Conservation (phyloP, 2,113 vertebrate genomes). For the Xiphias gladius region DNA sequence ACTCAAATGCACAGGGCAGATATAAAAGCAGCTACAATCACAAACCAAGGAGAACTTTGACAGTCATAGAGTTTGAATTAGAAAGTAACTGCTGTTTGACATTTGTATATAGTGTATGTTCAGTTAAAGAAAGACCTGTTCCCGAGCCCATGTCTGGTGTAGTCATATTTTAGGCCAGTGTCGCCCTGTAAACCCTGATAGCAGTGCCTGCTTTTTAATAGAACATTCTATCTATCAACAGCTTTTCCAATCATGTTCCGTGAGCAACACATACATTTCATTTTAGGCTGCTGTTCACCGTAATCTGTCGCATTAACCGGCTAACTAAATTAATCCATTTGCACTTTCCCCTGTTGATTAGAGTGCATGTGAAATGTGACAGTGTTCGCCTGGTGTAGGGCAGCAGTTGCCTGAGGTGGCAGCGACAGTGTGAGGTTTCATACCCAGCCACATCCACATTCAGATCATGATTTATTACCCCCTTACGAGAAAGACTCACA, state of each 20-base stretch:
- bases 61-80: conserved; percentile 9
- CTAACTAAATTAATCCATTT: conserved; percentile 82
- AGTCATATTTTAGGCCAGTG: conserved; percentile 28
- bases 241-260: conserved; percentile 73
- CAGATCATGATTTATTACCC: conserved; percentile 83
- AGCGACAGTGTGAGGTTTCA: conserved; percentile 71
- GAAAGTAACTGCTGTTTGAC: conserved; percentile 30
- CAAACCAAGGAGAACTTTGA: conserved; percentile 30
- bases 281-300: conserved; percentile 59
- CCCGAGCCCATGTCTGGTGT: conserved; percentile 3
- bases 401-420: conserved; percentile 80
- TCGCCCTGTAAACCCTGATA: conserved; percentile 55
- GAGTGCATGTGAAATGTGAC: conserved; percentile 75
- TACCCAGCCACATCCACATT: conserved; percentile 71
- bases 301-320: conserved; percentile 77
- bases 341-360: conserved; percentile 83
- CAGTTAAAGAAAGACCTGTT: conserved; percentile 37
- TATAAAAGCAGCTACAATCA: conserved; percentile 33
- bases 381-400: conserved; percentile 79
- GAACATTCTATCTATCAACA: conserved; percentile 66
- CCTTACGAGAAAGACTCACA: conserved; percentile 47
- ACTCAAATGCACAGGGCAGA: conserved; percentile 26
- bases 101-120: conserved; percentile 21
- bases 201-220: conserved; percentile 59
- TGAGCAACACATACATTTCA: conserved; percentile 71